Evolutionary conservation across 2,797 vertebrate species (phyloP).

Genomic region (Leucoraja ocellata): DNA sequence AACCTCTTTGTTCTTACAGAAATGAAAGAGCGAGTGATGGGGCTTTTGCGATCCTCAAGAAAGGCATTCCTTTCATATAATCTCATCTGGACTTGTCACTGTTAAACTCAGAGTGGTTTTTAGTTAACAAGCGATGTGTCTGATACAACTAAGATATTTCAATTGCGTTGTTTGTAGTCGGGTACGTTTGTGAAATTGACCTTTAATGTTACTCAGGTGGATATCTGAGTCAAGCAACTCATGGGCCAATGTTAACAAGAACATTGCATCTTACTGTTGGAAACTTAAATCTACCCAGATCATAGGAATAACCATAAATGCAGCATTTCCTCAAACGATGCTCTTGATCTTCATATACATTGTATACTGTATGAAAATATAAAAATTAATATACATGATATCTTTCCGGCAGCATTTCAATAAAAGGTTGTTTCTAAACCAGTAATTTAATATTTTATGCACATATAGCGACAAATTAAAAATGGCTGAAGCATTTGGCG

Average conservation of each 20-base stretch:
- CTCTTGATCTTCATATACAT: background rate
- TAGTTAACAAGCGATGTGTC: slow-evolving; percentile 34
- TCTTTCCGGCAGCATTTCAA: background rate
- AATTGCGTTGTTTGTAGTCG: slow-evolving; percentile 15
- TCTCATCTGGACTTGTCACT: slow-evolving; percentile 35
- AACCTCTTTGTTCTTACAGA: slow-evolving; percentile 28
- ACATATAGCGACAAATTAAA: background rate
- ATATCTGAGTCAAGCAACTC: background rate
- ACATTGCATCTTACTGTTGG: background rate
- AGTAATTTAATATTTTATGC: background rate
- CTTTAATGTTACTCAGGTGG: slow-evolving; percentile 3
- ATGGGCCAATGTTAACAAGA: background rate
- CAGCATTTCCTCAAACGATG: background rate
- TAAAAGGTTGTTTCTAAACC: background rate
- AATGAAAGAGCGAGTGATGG: slow-evolving; percentile 34
- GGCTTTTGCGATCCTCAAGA: slow-evolving; percentile 11
- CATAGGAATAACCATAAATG: background rate
- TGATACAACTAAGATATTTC: slow-evolving; percentile 35
- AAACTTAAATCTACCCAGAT: background rate
- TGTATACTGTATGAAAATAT: too few relatives aligned
- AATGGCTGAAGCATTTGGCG: background rate
- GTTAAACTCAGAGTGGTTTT: slow-evolving; percentile 34
- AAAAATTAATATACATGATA: background rate
- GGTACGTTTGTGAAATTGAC: slow-evolving; percentile 17
- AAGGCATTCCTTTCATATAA: slow-evolving; percentile 34